Percentiles rank a stretch among this genome's conserved stretches.
Conservation (phyloP, 2,888 invertebrate species). For the Andrena bicolor region DNA sequence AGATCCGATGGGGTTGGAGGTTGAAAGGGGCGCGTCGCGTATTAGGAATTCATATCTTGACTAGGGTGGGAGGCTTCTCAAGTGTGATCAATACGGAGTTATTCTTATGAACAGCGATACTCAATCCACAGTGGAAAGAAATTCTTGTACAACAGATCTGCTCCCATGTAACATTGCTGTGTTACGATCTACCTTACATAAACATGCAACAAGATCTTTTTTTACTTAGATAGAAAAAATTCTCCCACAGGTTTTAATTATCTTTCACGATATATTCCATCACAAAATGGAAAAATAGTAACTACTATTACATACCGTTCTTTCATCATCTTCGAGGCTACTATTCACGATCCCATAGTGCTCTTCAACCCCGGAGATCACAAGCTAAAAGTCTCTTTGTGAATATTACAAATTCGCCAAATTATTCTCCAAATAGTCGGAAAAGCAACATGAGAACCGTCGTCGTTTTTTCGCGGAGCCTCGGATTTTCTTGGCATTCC, state of each 20-base stretch:
- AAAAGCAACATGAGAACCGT: slow-evolving; percentile 75
- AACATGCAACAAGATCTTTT: too few species aligned
- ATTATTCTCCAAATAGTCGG: neutral
- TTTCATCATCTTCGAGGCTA: too few species aligned
- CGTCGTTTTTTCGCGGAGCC: slow-evolving; percentile 77
- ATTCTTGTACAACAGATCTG: neutral
- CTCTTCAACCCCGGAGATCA: too few species aligned
- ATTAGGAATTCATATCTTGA: slow-evolving; percentile 83
- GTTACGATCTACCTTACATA: too few species aligned
- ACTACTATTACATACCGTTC: too few species aligned
- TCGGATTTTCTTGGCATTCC: slow-evolving; percentile 78
- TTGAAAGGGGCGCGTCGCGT: slow-evolving; percentile 62
- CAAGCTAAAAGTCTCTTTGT: too few species aligned
- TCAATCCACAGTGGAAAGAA: slow-evolving; percentile 70
- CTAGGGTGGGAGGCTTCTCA: slow-evolving; percentile 70
- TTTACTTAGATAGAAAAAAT: too few species aligned
- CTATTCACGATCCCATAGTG: too few species aligned
- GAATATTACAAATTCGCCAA: neutral
- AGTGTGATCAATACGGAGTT: slow-evolving; percentile 82
- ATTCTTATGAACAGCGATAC: slow-evolving; percentile 81
- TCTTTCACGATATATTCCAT: too few species aligned
- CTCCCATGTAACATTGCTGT: neutral
- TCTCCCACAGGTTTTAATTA: too few species aligned
- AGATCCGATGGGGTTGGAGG: slow-evolving; percentile 43
- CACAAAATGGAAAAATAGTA: too few species aligned